Evolutionary conservation across 2,888 invertebrate genomes (phyloP).

Genomic region (Dermolepida albohirtum): DNA sequence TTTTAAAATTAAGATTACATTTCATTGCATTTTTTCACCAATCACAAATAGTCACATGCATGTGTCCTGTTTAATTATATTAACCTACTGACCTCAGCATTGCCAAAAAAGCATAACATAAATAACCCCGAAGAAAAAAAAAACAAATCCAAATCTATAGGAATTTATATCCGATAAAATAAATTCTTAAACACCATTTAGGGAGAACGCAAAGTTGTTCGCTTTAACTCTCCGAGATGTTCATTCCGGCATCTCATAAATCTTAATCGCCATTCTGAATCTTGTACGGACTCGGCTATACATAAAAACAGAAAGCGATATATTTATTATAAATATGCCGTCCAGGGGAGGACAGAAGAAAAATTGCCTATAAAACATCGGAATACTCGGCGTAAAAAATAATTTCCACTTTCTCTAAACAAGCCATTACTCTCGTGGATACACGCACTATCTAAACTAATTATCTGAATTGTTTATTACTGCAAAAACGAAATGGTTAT

Average conservation of each 20-base stretch:
- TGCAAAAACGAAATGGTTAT: background rate
- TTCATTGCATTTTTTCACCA: too few species aligned
- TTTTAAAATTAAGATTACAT: too few species aligned
- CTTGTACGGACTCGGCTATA: background rate
- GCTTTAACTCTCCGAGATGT: too few species aligned
- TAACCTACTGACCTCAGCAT: too few species aligned
- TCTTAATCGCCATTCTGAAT: background rate
- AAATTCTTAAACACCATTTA: too few species aligned
- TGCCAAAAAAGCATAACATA: too few species aligned
- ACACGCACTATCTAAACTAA: conserved; percentile 8
- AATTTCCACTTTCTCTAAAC: conserved; percentile 10
- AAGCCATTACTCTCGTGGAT: conserved; percentile 9
- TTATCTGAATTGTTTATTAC: conserved; percentile 14
- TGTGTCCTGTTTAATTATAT: too few species aligned
- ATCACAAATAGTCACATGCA: too few species aligned
- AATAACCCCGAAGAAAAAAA: too few species aligned
- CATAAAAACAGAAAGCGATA: conserved; percentile 4
- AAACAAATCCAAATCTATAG: too few species aligned
- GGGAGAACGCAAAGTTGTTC: too few species aligned
- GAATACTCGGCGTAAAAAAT: conserved; percentile 10
- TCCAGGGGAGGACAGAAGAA: conserved; percentile 3
- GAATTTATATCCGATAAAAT: too few species aligned
- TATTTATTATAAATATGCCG: conserved; percentile 20
- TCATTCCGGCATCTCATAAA: conserved; percentile 3
- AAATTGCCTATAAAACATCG: conserved; percentile 13